Conservation (phyloP, 1,140 invertebrate species). For the Drosophila santomea region DNA sequence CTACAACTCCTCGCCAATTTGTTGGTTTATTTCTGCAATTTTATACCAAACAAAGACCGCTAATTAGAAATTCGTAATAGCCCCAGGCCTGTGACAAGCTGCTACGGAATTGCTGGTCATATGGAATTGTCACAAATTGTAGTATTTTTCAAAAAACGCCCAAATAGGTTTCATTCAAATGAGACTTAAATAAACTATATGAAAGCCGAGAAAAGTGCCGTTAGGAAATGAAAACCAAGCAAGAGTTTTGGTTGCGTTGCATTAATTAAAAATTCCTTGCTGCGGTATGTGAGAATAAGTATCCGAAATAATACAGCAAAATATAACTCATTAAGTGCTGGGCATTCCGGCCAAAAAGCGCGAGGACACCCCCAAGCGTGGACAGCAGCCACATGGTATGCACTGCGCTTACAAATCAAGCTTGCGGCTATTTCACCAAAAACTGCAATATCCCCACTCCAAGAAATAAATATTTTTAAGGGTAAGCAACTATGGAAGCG, state of each 20-base stretch:
- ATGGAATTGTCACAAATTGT: conserved; percentile 65
- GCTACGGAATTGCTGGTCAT: conserved; percentile 8
- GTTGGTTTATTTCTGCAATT: not conserved
- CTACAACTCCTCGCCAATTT: not conserved
- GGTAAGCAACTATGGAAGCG: conserved; percentile 19
- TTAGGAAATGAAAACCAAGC: conserved; percentile 55
- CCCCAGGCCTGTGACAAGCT: conserved; percentile 21
- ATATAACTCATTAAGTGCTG: conserved; percentile 72
- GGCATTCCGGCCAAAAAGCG: conserved; percentile 65
- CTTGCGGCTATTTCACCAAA: conserved; percentile 63
- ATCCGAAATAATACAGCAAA: conserved; percentile 53
- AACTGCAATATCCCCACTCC: conserved; percentile 57
- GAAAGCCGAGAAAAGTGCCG: conserved; percentile 28
- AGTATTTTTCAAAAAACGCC: conserved; percentile 23
- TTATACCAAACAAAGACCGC: conserved; percentile 19
- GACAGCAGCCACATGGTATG: conserved; percentile 72
- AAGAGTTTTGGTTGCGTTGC: conserved; percentile 45
- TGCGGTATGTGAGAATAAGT: conserved; percentile 43
- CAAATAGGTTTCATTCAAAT: conserved; percentile 41
- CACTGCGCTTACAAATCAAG: conserved; percentile 83
- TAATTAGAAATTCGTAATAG: conserved; percentile 46
- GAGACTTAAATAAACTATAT: conserved; percentile 33
- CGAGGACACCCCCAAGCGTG: conserved; percentile 30
- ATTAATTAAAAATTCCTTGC: conserved; percentile 79
- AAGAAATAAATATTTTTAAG: conserved; percentile 18